These are phyloP conservation scores for Geotrupes spiniger DNA, from an alignment of 2,888 invertebrate species.

Conservation along the genomic window DNA sequence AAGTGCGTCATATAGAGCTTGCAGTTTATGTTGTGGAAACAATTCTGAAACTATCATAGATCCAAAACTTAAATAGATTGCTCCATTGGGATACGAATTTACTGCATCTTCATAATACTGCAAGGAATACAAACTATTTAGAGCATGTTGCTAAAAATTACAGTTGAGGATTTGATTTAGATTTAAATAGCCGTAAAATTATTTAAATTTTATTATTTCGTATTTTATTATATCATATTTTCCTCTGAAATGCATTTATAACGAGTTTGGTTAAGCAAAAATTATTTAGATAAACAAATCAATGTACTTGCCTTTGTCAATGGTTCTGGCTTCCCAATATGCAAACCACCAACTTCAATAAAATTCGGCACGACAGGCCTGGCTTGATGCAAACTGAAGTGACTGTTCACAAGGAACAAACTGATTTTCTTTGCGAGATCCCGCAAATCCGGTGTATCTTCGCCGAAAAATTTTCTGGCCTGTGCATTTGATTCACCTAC, in stretches of 20 bases:
- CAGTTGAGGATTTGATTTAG: too few relatives aligned
- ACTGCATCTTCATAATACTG: slow-evolving; percentile 36
- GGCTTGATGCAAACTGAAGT: slow-evolving; percentile 57
- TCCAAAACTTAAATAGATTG: slow-evolving; percentile 59
- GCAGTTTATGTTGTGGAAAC: slow-evolving; percentile 51
- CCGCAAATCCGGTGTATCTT: slow-evolving; percentile 49
- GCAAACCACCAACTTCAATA: slow-evolving; percentile 59
- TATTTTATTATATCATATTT: too few relatives aligned
- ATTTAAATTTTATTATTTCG: too few relatives aligned
- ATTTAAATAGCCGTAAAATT: too few relatives aligned
- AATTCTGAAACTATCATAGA: slow-evolving; percentile 58
- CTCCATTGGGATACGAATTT: slow-evolving; percentile 35
- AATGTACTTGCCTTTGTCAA: slow-evolving; percentile 53
- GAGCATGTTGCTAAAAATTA: too few relatives aligned
- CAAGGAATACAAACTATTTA: slow-evolving; percentile 8
- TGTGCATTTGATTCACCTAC: slow-evolving; percentile 42
- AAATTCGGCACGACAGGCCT: slow-evolving; percentile 56
- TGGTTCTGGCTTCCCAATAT: slow-evolving; percentile 49
- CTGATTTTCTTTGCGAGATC: slow-evolving; percentile 54
- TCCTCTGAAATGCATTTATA: too few relatives aligned
- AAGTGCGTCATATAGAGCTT: slow-evolving; percentile 52
- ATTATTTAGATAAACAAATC: too few relatives aligned
- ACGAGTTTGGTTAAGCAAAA: too few relatives aligned
- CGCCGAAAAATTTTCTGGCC: slow-evolving; percentile 55
- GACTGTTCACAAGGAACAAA: slow-evolving; percentile 56